phyloP scores from a whole-genome alignment of 2,888 invertebrate species.

The Linnaemya vulpina region DNA sequence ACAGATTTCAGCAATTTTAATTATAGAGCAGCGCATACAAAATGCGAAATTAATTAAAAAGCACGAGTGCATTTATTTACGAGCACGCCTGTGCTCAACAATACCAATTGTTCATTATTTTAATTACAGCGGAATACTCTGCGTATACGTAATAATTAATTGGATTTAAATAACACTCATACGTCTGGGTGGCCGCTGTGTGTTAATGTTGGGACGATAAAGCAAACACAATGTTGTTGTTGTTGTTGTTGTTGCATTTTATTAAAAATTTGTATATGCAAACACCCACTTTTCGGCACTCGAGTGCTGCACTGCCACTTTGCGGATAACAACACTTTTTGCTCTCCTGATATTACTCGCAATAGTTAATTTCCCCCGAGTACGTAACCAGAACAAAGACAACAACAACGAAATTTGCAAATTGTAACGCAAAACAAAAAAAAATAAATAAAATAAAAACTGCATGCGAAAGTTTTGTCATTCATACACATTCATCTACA shows the following conservation, averaged over 20 bases:
- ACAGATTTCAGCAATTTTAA: not conserved
- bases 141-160: conserved; percentile 64
- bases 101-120: not conserved
- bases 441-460: not conserved
- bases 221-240: not conserved
- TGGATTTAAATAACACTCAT: conserved; percentile 53
- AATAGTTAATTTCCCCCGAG: conserved; percentile 67
- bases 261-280: not conserved
- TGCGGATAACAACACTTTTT: conserved; percentile 37
- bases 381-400: conserved; percentile 24
- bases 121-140: not conserved
- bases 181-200: conserved; percentile 28
- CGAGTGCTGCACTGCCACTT: not conserved
- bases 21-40: not conserved
- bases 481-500: conserved; percentile 33
- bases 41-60: not conserved
- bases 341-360: conserved; percentile 49
- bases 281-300: conserved; percentile 31
- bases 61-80: conserved; percentile 7
- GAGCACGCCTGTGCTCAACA: not conserved
- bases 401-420: conserved; percentile 21
- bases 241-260: not conserved
- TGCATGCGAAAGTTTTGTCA: conserved; percentile 1
- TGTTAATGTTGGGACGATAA: not conserved
- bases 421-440: conserved; percentile 17